Conservation (phyloP, 1,140 invertebrate species). For the Lepidurus packardi region DNA sequence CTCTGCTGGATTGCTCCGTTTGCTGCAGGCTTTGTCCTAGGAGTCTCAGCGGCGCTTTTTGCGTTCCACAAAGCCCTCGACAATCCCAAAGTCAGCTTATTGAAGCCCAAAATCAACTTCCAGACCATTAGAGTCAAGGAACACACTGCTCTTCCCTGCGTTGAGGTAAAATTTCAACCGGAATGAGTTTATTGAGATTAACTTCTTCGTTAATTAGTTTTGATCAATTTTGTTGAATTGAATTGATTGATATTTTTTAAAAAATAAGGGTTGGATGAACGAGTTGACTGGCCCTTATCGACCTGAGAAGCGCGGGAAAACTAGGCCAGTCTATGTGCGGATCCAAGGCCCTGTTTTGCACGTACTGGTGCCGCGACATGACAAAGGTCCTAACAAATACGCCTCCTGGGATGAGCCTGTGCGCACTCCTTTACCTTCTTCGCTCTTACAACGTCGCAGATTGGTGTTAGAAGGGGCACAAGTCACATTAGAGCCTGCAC, state of each 20-base stretch:
- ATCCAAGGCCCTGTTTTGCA: neutral
- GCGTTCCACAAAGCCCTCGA: neutral
- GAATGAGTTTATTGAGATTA: neutral
- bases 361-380: neutral
- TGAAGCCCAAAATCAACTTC: neutral
- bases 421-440: neutral
- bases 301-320: neutral
- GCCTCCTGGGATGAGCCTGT: conserved; percentile 3
- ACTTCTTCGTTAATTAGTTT: too few species aligned
- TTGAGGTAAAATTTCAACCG: neutral
- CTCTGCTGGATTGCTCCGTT: neutral
- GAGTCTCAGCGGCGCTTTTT: neutral
- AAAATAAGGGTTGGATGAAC: neutral
- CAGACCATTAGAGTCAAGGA: neutral
- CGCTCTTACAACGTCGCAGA: neutral
- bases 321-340: neutral
- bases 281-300: conserved; percentile 2
- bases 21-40: neutral
- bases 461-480: neutral
- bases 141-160: neutral
- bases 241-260: too few species aligned
- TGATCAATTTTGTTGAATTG: too few species aligned
- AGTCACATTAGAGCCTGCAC: neutral
- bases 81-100: neutral
- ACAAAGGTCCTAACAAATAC: neutral